Base-by-base conservation (phyloP, 1,140 invertebrate genomes). In the Nixonia krombeini region DNA sequence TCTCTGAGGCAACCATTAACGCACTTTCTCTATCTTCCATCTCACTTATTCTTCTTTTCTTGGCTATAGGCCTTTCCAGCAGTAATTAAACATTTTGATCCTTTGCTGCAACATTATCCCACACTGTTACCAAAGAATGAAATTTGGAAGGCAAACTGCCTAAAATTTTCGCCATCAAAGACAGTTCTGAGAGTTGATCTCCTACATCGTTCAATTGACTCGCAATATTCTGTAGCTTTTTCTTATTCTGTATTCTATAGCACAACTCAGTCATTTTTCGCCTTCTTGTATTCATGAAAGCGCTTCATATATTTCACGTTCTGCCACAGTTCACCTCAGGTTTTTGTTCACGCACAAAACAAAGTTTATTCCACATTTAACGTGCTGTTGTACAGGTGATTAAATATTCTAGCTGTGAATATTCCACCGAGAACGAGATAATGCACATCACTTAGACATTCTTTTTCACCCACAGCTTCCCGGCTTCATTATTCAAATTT, bases 81-180 rank as follows among this genome's bases (percentile, higher is more conserved):
- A 67, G 23, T 7, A n/a, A 18, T 2, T 28, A 12, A 2, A 51
- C 2, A 0, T 56, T 56, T 51, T 62, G 51, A 0, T 23, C 1
- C 0, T 7, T 13, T 3, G 45, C 12, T n/a, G 31, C 33, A 1
- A 63, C 62, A 7, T 52, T 70, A 15, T 68, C 66, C 58, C 70
- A 72, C 0, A 53, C 62, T 1, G 61, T 63, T 0, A 47, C 6
- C 0, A 72, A 35, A 10, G 38, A 12, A 6, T 40, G 51, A 10
- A 38, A 70, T 13, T 58, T 69, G 21, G 33, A 0, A 0, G 66
- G 53, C 4, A 70, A 4, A 13, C 50, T 66, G 0, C 25, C 52
- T 0, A 73, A n/a, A 7, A 63, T 56, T 44, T 73, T 73, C 0
- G 58, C 50, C 52, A 70, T 70, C 0, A 73, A 44, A 0, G 47